These are phyloP conservation scores for Gastrophryne carolinensis DNA, from an alignment of 2,797 vertebrate genomes.

Conservation along the genomic window DNA sequence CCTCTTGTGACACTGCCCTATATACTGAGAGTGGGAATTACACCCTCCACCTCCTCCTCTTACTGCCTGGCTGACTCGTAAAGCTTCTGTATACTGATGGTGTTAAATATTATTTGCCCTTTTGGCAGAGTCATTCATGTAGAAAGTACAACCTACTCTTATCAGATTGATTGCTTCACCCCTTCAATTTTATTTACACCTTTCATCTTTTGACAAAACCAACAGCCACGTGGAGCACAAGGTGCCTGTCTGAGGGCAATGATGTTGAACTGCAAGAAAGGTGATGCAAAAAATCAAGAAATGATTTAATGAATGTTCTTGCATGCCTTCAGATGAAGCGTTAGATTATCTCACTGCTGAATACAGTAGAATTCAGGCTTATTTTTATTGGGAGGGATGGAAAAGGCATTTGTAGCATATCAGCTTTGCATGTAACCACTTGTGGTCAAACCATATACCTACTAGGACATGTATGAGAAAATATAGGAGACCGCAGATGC, in stretches of 20 bases:
- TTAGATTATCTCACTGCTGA: neutral
- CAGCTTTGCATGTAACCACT: no score
- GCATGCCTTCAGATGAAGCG: neutral
- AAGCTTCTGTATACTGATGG: slow-evolving; percentile 10
- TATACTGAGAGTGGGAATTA: slow-evolving; percentile 39
- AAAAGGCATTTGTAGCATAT: no score
- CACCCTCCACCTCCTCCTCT: slow-evolving; percentile 40
- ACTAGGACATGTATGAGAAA: no score
- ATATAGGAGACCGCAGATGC: no score
- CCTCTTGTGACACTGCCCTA: slow-evolving; percentile 45
- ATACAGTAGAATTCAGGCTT: neutral
- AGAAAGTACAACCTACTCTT: slow-evolving; percentile 23
- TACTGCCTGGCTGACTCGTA: slow-evolving; percentile 14
- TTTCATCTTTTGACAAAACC: slow-evolving; percentile 22
- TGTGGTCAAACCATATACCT: no score
- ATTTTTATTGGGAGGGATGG: no score
- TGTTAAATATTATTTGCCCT: slow-evolving; percentile 37
- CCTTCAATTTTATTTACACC: slow-evolving; percentile 35
- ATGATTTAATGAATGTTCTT: no score
- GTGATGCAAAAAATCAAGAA: slow-evolving; percentile 25
- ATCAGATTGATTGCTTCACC: slow-evolving; percentile 45
- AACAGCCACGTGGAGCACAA: slow-evolving; percentile 49
- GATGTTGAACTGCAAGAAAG: neutral
- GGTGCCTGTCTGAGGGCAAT: slow-evolving; percentile 26
- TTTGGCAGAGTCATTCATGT: slow-evolving; percentile 33